These are phyloP conservation scores for Bathynomus jamesi DNA, from an alignment of 1,140 invertebrate genomes.

Conservation along the genomic window DNA sequence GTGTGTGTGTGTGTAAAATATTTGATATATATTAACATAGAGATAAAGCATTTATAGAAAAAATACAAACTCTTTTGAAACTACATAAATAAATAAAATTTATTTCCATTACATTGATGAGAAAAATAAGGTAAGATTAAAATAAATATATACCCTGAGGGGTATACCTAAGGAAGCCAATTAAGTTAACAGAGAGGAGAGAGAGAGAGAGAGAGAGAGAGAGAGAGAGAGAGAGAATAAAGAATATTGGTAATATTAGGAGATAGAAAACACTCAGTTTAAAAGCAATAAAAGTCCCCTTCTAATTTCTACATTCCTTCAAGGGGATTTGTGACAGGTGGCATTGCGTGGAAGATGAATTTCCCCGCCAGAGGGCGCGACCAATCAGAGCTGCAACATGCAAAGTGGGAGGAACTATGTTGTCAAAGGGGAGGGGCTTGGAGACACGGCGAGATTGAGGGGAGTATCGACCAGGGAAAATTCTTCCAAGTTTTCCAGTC, in stretches of 20 bases:
- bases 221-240: neutral
- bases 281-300: neutral
- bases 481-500: slow-evolving; percentile 1
- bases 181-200: too few relatives aligned
- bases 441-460: neutral
- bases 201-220: neutral
- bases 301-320: neutral
- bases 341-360: neutral
- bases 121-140: too few relatives aligned
- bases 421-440: neutral
- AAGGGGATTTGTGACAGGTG: neutral
- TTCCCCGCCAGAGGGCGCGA: neutral
- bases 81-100: too few relatives aligned
- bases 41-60: too few relatives aligned
- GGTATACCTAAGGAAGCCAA: too few relatives aligned
- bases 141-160: too few relatives aligned
- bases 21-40: too few relatives aligned
- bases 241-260: neutral
- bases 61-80: too few relatives aligned
- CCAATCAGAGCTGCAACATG: neutral
- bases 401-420: neutral
- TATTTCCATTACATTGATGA: too few relatives aligned
- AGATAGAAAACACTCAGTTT: neutral
- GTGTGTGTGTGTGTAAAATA: too few relatives aligned
- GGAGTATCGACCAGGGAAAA: neutral